Conservation (phyloP, 2,888 invertebrate genomes). For the Euplexia lucipara region DNA sequence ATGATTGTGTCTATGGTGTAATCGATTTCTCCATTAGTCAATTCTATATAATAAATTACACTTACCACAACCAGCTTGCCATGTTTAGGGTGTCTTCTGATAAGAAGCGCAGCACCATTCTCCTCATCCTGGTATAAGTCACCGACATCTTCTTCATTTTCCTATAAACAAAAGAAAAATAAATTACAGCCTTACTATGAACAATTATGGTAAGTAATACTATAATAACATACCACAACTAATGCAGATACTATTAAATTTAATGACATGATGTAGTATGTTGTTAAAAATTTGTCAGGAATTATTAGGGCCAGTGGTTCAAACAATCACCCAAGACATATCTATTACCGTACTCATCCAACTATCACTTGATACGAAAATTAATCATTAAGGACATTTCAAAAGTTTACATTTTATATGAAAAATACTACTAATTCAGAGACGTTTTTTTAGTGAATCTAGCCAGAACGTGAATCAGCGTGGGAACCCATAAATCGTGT, state of each 20-base stretch:
- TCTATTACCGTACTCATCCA: no score
- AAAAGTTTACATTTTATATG: background rate
- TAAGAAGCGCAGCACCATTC: constrained; percentile 96
- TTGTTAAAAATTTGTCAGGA: no score
- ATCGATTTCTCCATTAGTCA: background rate
- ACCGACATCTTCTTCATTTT: constrained; percentile 93
- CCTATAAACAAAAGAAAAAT: constrained; percentile 84
- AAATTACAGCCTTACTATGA: background rate
- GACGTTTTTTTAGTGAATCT: constrained; percentile 29
- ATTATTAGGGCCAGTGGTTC: background rate
- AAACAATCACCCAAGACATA: no score
- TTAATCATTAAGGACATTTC: background rate
- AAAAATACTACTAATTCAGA: constrained; percentile 27
- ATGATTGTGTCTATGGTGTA: background rate
- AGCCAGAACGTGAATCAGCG: constrained; percentile 51
- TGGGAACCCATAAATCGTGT: constrained; percentile 63
- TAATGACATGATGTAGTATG: no score
- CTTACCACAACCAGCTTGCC: constrained; percentile 97
- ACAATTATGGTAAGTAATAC: no score
- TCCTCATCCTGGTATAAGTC: constrained; percentile 97
- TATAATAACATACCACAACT: no score
- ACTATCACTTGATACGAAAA: no score
- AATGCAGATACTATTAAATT: no score
- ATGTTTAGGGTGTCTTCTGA: constrained; percentile 94
- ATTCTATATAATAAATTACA: background rate